A percentile compares a stretch with the other conserved stretches of the same genome.
Conservation (phyloP, 2,113 vertebrate species). For the Alouatta palliata region DNA sequence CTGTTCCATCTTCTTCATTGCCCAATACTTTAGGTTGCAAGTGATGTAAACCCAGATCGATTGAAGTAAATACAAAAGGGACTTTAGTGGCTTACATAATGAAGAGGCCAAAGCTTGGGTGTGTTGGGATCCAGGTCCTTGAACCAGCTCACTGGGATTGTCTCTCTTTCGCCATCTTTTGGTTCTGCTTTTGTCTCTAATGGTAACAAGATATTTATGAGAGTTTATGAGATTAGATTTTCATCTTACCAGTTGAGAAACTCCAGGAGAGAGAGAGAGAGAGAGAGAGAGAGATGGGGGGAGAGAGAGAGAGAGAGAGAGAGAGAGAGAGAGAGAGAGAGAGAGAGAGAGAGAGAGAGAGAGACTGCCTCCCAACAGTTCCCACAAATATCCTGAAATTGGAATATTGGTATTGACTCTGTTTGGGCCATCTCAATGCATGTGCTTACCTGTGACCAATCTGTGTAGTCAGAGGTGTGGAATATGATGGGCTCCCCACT, state of each 20-base stretch:
- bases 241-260: neutral
- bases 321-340: neutral
- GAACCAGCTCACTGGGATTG: neutral
- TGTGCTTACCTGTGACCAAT: neutral
- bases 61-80: conserved; percentile 5
- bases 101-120: neutral
- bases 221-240: neutral
- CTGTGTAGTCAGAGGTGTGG: neutral
- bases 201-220: neutral
- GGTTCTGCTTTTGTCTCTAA: conserved; percentile 37
- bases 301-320: too few species aligned
- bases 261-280: neutral
- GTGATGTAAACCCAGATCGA: neutral
- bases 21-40: conserved; percentile 17
- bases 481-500: neutral
- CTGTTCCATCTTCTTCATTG: neutral
- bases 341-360: neutral
- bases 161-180: neutral
- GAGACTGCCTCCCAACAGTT: neutral
- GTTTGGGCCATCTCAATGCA: neutral
- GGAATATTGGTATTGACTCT: neutral
- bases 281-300: too few species aligned
- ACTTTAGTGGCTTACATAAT: neutral
- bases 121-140: neutral
- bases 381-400: neutral